Evolutionary conservation across 37 sponge, comb jelly and placozoan genomes (phyloP).

Genomic region (Sycon ciliatum): DNA sequence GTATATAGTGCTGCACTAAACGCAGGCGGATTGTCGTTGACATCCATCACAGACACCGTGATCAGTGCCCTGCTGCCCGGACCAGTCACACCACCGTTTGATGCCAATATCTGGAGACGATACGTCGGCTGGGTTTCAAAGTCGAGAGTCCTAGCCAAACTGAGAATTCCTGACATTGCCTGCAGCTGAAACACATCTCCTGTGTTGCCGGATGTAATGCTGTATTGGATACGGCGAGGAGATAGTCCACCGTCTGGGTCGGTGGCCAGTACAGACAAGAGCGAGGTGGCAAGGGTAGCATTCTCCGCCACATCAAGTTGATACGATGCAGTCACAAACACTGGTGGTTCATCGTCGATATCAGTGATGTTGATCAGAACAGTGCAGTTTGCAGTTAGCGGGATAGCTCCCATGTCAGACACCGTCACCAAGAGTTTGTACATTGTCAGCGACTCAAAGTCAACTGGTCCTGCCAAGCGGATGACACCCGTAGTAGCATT

Average conservation of each 20-base stretch:
- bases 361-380: neutral
- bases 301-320: neutral
- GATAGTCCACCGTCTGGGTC: slow-evolving; percentile 19
- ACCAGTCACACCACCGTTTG: slow-evolving; percentile 32
- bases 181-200: slow-evolving; percentile 40
- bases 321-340: neutral
- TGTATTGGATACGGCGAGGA: neutral
- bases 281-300: neutral
- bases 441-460: neutral
- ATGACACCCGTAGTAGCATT: neutral
- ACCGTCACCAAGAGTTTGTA: neutral
- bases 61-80: slow-evolving; percentile 44
- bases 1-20: too few species aligned
- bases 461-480: neutral
- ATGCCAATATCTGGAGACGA: slow-evolving; percentile 11
- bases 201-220: neutral
- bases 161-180: slow-evolving; percentile 36
- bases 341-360: neutral
- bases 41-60: slow-evolving; percentile 36
- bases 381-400: neutral
- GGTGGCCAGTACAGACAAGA: slow-evolving; percentile 1
- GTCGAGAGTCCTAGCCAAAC: slow-evolving; percentile 45
- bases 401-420: neutral
- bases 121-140: slow-evolving; percentile 39
- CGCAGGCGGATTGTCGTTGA: slow-evolving; percentile 69